phyloP scores from a whole-genome alignment of 2,797 vertebrate species.

The Masticophis lateralis region DNA sequence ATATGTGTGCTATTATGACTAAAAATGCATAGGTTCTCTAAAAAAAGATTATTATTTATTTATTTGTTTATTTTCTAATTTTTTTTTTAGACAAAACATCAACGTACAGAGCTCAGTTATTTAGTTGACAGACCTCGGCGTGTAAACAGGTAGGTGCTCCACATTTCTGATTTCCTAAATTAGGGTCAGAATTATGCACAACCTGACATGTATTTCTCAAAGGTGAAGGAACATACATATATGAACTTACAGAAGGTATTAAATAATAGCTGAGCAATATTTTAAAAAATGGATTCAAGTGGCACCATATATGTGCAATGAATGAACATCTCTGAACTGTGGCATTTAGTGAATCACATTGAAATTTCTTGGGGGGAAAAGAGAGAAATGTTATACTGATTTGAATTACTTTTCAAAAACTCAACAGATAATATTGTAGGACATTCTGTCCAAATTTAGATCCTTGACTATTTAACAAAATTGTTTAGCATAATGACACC shows the following conservation, averaged over 20 bases:
- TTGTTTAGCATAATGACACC: background rate
- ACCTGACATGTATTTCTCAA: slow-evolving; percentile 22
- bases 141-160: slow-evolving; percentile 90
- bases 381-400: slow-evolving; percentile 34
- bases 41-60: slow-evolving; percentile 42
- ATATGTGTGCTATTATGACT: slow-evolving; percentile 37
- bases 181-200: background rate
- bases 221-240: slow-evolving; percentile 20
- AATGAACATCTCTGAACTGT: slow-evolving; percentile 2
- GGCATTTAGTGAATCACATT: slow-evolving; percentile 11
- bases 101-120: slow-evolving; percentile 96
- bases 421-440: background rate
- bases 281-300: background rate
- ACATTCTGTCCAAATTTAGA: slow-evolving; percentile 2
- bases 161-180: slow-evolving; percentile 30
- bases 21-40: background rate
- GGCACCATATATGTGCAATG: background rate
- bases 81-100: slow-evolving; percentile 91
- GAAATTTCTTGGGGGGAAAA: slow-evolving; percentile 11
- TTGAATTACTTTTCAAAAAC: slow-evolving; percentile 37
- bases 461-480: background rate
- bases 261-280: slow-evolving; percentile 25
- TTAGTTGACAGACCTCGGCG: slow-evolving; percentile 97
- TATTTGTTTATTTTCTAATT: slow-evolving; percentile 62
- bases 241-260: slow-evolving; percentile 22